Base-by-base conservation (phyloP, 2,797 vertebrate genomes). In the Phyllotis vaccarum region DNA sequence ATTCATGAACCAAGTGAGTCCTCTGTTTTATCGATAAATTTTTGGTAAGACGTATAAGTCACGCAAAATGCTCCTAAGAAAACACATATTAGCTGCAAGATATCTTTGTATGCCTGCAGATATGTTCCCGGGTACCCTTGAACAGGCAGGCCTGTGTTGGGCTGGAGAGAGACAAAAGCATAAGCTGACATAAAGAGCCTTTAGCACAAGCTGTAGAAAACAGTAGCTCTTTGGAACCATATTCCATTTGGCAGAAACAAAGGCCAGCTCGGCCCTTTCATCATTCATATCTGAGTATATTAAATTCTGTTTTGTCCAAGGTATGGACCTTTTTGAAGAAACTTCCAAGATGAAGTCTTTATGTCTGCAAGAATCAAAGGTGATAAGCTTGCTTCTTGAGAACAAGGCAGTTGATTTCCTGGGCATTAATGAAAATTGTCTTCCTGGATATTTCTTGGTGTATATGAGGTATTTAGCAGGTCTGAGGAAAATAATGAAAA, bases 241-340 rank as follows among this genome's bases (percentile, higher is more conserved):
- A 37, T 74, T 87, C 75, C 80, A 24, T 83, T 94, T 96, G 95
- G 91, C 90, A 96, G 90, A 95, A 96, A 90, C 52, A 96, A 83
- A 89, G 29, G 37, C 66, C 86, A 91, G 93, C 34, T 95, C 60
- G 86, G 75, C 29, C 40, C 56, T 95, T 96, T 94, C 29, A 78
- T 87, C 80, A 95, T 95, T 90, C 56, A 0, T 27, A 37, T 76
- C 29, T 62, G 79, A 95, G 83, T 93, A 78, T 52, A 74, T 74
- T 96, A 90, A 81, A 95, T 90, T 95, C 11, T 89, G 16, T 24
- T 62, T 86, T 8, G 12, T 89, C 58, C 80, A 95, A 95, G 9
- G 37, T 91, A 31, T 92, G 37, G 8, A 70, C 94, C 70, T 96
- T 97, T 93, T 75, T 87, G 34, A 6, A 68, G 90, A 89, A 87